Evolutionary conservation across 2,797 vertebrate genomes (phyloP).

Genomic region (Sphenopsis melanotis): DNA sequence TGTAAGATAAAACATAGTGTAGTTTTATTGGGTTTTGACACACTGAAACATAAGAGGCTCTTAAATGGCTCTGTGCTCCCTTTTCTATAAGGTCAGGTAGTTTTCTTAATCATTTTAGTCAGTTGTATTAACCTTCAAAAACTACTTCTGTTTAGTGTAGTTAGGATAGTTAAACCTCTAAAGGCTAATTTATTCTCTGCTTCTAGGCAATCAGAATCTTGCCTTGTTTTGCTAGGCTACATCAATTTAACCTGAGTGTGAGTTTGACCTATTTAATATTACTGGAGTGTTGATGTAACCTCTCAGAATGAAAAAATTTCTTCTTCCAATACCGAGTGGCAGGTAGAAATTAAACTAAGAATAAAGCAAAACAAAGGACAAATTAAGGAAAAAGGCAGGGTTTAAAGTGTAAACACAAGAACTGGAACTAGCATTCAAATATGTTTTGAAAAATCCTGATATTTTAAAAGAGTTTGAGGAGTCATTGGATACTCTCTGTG

Average conservation of each 20-base stretch:
- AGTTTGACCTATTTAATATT: not conserved
- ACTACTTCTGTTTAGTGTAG: not conserved
- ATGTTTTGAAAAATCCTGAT: not conserved
- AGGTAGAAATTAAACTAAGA: not conserved
- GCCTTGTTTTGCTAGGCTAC: not conserved
- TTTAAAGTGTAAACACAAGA: not conserved
- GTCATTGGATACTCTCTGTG: rapidly evolving
- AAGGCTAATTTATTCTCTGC: not conserved
- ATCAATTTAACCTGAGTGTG: not conserved
- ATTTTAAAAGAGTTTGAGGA: not conserved
- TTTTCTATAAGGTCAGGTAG: not conserved
- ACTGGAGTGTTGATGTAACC: not conserved
- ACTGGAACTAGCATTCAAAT: not conserved
- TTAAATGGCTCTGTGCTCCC: not conserved
- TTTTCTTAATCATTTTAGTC: not conserved
- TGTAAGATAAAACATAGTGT: not conserved
- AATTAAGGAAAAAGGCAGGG: not conserved
- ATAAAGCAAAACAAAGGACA: not conserved
- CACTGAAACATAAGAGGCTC: not conserved
- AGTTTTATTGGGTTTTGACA: not conserved
- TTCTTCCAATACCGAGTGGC: not conserved
- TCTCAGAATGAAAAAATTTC: not conserved
- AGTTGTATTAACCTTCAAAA: constrained; percentile 8
- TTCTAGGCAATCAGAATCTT: not conserved
- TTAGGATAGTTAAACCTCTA: not conserved